A percentile compares a stretch with the other conserved stretches of the same genome.
Evolutionary conservation across 2,888 invertebrate genomes (phyloP).

Genomic region (Cheilosia urbana): DNA sequence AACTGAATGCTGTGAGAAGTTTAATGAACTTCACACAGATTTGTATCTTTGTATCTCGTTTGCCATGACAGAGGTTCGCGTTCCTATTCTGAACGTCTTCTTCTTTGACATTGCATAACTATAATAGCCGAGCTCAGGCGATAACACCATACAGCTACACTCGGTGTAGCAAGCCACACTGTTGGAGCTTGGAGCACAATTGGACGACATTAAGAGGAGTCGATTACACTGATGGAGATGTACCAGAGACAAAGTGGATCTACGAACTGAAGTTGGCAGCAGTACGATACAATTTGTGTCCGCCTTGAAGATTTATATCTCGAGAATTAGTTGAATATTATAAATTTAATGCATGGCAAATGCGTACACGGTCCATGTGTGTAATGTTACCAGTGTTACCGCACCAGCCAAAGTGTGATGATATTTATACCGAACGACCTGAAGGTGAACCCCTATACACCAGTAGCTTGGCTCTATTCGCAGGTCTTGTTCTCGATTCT

Average conservation of each 20-base stretch:
- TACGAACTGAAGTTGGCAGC: conserved; percentile 32
- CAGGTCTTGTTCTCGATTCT: conserved; percentile 8
- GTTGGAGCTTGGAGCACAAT: conserved; percentile 50
- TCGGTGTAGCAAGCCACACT: conserved; percentile 48
- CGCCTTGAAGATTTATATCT: conserved; percentile 52
- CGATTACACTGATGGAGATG: conserved; percentile 59
- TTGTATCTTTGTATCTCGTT: conserved; percentile 54
- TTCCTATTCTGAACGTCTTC: conserved; percentile 21
- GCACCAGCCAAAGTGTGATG: conserved; percentile 3
- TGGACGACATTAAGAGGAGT: conserved; percentile 71
- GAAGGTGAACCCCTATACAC: no score
- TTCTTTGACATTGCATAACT: conserved; percentile 62
- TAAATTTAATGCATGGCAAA: conserved; percentile 29
- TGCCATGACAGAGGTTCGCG: conserved; percentile 30
- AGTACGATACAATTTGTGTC: not conserved
- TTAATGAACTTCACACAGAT: conserved; percentile 74
- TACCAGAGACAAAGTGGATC: conserved; percentile 26
- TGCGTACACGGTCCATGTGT: conserved; percentile 18
- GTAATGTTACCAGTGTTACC: conserved; percentile 3
- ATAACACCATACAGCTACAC: not conserved
- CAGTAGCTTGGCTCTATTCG: not conserved
- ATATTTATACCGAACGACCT: not conserved
- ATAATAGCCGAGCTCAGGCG: not conserved
- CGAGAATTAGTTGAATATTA: conserved; percentile 47
- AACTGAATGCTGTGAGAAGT: conserved; percentile 48